Percentiles rank a stretch among this genome's conserved stretches.
Conservation (phyloP, 2,797 vertebrate genomes). For the Rhinoraja longicauda region DNA sequence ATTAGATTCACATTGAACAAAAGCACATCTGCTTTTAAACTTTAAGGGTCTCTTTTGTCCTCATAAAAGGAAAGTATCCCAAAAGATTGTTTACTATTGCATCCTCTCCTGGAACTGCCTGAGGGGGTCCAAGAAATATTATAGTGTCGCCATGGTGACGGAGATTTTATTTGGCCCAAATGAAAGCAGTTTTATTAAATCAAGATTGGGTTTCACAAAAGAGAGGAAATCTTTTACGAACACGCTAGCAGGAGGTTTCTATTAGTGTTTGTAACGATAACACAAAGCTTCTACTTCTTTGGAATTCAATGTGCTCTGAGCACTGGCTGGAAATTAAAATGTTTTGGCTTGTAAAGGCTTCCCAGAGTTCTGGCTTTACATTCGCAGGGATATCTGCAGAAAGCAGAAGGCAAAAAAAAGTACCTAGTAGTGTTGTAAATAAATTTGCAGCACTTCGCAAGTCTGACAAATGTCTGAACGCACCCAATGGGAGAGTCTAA, state of each 20-base stretch:
- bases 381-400: background rate
- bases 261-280: background rate
- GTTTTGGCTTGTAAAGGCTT: background rate
- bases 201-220: conserved; percentile 33
- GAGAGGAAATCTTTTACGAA: background rate
- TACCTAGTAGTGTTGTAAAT: background rate
- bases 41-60: conserved; percentile 35
- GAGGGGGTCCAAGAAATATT: background rate
- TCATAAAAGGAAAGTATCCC: background rate
- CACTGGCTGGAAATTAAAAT: background rate
- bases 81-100: conserved; percentile 9
- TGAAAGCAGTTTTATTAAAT: conserved; percentile 37
- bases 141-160: background rate
- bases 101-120: background rate
- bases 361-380: background rate
- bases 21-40: conserved; percentile 29
- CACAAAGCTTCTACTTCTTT: background rate
- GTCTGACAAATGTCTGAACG: too few species aligned
- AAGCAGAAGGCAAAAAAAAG: background rate
- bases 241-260: background rate
- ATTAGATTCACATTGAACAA: conserved; percentile 23
- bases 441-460: background rate
- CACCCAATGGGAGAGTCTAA: too few species aligned
- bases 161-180: conserved; percentile 34
- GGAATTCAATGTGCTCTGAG: background rate